Conservation (phyloP, 1,140 invertebrate genomes). For the Drosophila yakuba region DNA sequence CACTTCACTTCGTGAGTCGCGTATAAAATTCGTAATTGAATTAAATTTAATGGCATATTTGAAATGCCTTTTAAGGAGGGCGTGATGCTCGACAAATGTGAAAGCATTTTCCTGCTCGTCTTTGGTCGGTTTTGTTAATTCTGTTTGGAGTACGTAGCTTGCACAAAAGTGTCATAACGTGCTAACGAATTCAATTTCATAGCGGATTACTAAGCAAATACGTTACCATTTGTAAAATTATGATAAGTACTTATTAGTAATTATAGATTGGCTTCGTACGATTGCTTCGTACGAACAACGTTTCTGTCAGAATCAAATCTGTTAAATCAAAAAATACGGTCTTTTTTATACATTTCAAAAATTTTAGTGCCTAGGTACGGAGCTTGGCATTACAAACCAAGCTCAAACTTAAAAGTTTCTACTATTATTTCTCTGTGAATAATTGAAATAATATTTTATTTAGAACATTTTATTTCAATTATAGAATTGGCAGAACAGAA, state of each 20-base stretch:
- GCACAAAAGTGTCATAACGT: constrained; percentile 60
- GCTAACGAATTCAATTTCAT: constrained; percentile 70
- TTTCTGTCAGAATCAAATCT: no score
- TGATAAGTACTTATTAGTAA: no score
- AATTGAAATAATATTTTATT: constrained; percentile 82
- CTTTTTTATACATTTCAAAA: neutral
- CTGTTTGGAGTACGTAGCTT: constrained; percentile 58
- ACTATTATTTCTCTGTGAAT: constrained; percentile 65
- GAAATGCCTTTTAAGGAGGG: constrained; percentile 48
- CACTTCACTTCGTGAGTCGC: constrained; percentile 21
- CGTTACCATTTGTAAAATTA: no score
- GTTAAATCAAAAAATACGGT: no score
- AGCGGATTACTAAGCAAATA: constrained; percentile 8
- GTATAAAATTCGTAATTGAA: constrained; percentile 81
- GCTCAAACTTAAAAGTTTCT: constrained; percentile 34
- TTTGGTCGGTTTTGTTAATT: constrained; percentile 63
- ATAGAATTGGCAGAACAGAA: constrained; percentile 44
- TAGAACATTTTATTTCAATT: constrained; percentile 82
- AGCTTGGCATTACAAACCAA: neutral
- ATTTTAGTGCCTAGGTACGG: neutral
- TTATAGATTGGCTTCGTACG: no score
- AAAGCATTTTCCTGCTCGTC: constrained; percentile 24
- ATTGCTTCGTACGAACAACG: no score
- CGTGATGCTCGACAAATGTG: constrained; percentile 40
- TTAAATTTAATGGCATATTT: constrained; percentile 83